phyloP scores from a whole-genome alignment of 1,140 invertebrate genomes.

The Ganaspis sp. region DNA sequence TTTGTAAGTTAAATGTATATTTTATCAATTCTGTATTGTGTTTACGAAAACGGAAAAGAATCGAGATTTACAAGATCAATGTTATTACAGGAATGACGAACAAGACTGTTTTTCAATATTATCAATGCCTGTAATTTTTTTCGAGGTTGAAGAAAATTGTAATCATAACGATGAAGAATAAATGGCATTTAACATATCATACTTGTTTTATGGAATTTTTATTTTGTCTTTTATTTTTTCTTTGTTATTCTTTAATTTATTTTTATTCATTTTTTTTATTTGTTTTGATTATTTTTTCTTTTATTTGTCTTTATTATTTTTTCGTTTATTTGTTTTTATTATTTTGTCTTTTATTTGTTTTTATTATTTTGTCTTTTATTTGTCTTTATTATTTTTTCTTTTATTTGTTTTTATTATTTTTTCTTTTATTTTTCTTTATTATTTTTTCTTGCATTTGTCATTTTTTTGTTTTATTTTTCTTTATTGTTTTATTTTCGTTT shows the following conservation, averaged over 20 bases:
- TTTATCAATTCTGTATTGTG: conserved; percentile 13
- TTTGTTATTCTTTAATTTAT: too few species aligned
- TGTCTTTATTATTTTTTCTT: too few species aligned
- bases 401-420: too few species aligned
- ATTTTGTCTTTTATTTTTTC: neutral
- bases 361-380: too few species aligned
- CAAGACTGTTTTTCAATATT: conserved; percentile 20
- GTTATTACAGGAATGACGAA: conserved; percentile 9
- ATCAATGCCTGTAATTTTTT: neutral
- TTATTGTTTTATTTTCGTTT: too few species aligned
- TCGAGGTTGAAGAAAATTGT: conserved; percentile 5
- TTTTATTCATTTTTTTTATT: neutral
- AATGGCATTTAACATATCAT: conserved; percentile 29
- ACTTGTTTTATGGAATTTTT: neutral
- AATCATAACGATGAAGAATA: conserved; percentile 8
- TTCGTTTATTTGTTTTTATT: too few species aligned
- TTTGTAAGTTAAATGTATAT: neutral
- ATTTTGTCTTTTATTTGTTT: too few species aligned
- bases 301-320: too few species aligned
- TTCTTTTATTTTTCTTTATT: too few species aligned
- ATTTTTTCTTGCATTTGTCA: too few species aligned
- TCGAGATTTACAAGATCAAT: neutral
- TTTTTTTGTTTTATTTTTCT: too few species aligned
- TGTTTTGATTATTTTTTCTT: too few species aligned
- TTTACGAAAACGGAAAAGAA: neutral